A percentile compares a stretch with the other conserved stretches of the same genome.
Conservation (phyloP, 2,797 vertebrate species). For the Denticeps clupeoides region DNA sequence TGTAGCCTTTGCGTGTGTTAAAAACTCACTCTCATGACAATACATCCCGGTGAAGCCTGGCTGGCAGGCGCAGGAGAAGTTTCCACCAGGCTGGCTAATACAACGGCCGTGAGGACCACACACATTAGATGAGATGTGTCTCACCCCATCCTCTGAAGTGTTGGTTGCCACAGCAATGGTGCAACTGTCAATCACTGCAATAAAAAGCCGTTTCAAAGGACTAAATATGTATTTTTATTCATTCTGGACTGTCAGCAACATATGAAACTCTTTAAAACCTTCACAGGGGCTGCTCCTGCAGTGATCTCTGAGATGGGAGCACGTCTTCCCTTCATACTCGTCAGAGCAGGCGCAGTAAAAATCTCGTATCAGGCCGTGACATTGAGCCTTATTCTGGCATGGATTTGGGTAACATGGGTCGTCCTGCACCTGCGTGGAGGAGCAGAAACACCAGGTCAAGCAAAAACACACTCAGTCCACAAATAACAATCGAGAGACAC, state of each 20-base stretch:
- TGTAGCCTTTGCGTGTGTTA: too few species aligned
- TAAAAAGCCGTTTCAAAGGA: too few species aligned
- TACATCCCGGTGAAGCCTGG: conserved; percentile 85
- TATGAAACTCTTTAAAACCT: conserved; percentile 61
- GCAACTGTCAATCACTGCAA: conserved; percentile 91
- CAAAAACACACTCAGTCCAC: too few species aligned
- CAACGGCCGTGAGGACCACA: conserved; percentile 91
- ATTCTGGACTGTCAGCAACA: too few species aligned
- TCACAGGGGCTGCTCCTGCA: conserved; percentile 80
- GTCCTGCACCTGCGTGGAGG: conserved; percentile 68
- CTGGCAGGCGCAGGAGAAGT: conserved; percentile 88
- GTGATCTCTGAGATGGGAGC: conserved; percentile 77
- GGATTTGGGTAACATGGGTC: conserved; percentile 78
- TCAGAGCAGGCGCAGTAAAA: conserved; percentile 85
- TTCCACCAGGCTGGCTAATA: conserved; percentile 77
- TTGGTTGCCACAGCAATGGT: conserved; percentile 74
- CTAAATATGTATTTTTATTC: too few species aligned
- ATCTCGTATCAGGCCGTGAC: conserved; percentile 66
- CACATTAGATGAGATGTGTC: conserved; percentile 70
- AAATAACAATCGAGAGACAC: too few species aligned
- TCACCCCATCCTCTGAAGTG: conserved; percentile 54
- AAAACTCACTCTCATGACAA: conserved; percentile 89
- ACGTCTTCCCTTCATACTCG: conserved; percentile 81
- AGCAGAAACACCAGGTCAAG: too few species aligned
- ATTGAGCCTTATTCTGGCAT: conserved; percentile 76